Percentiles rank a stretch among this genome's conserved stretches.
Conservation (phyloP, 1,140 invertebrate genomes). For the Episyrphus balteatus region DNA sequence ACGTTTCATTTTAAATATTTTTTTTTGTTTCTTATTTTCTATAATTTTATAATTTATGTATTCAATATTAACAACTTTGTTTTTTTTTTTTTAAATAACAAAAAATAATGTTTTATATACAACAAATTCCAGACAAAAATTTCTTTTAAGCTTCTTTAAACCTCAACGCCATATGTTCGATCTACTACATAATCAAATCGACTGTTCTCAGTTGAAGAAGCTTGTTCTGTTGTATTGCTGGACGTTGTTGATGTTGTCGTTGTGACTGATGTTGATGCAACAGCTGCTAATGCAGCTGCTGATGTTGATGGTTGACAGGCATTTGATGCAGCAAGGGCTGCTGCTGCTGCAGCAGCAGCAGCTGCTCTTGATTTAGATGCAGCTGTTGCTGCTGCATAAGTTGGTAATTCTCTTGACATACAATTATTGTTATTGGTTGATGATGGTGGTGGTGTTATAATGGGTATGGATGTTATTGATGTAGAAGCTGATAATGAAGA, state of each 20-base stretch:
- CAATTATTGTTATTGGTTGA: slow-evolving; percentile 8
- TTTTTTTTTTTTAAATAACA: slow-evolving; percentile 18
- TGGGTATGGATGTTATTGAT: no score
- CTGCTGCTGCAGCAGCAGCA: slow-evolving; percentile 7
- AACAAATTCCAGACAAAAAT: not conserved
- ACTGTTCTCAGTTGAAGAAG: slow-evolving; percentile 36
- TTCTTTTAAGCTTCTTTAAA: slow-evolving; percentile 34
- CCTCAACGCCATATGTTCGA: slow-evolving; percentile 55
- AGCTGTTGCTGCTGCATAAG: not conserved
- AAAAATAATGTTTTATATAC: slow-evolving; percentile 4
- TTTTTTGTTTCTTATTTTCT: slow-evolving; percentile 11
- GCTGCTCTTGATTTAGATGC: slow-evolving; percentile 1
- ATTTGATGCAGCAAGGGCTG: slow-evolving; percentile 7
- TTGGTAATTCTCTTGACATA: slow-evolving; percentile 4
- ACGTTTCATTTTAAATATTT: slow-evolving; percentile 26
- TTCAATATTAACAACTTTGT: slow-evolving; percentile 1
- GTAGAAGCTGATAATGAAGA: no score
- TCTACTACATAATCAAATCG: slow-evolving; percentile 59
- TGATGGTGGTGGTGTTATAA: slow-evolving; percentile 13
- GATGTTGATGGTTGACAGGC: slow-evolving; percentile 6
- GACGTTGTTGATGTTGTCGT: not conserved
- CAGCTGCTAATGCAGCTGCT: not conserved
- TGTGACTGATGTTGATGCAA: not conserved
- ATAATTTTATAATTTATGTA: not conserved
- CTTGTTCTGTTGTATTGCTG: slow-evolving; percentile 16